These are phyloP conservation scores for Eupsittula cactorum DNA, from an alignment of 2,113 vertebrate species.

Conservation along the genomic window DNA sequence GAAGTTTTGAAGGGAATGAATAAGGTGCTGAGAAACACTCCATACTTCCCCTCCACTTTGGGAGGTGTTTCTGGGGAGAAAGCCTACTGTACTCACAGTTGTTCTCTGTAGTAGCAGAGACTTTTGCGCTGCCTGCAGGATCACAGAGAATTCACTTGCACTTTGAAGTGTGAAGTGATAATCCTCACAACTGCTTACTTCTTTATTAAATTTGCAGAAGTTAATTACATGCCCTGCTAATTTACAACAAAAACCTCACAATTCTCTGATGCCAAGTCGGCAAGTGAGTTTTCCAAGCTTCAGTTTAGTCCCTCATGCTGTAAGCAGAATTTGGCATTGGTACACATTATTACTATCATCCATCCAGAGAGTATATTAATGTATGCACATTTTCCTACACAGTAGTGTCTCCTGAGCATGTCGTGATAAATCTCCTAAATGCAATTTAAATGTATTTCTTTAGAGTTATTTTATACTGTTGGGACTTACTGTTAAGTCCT, in stretches of 20 bases:
- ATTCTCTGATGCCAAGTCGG: conserved; percentile 57
- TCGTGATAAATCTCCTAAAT: conserved; percentile 25
- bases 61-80: background rate
- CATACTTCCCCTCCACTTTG: background rate
- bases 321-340: conserved; percentile 56
- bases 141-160: conserved; percentile 21
- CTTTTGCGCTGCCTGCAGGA: conserved; percentile 18
- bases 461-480: background rate
- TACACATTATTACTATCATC: conserved; percentile 42
- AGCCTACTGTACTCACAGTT: background rate
- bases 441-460: background rate
- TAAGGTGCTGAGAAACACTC: background rate
- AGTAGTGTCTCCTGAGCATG: background rate
- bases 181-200: conserved; percentile 64
- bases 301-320: conserved; percentile 53
- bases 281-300: conserved; percentile 59
- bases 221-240: conserved; percentile 66
- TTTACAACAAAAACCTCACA: conserved; percentile 38
- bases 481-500: background rate
- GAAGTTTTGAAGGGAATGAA: background rate
- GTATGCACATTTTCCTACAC: conserved; percentile 41
- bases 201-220: conserved; percentile 63
- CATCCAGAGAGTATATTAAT: conserved; percentile 56
- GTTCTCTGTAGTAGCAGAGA: background rate
- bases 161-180: conserved; percentile 64